These are phyloP conservation scores for Junonia oenone DNA, from an alignment of 2,888 invertebrate genomes.

Conservation along the genomic window DNA sequence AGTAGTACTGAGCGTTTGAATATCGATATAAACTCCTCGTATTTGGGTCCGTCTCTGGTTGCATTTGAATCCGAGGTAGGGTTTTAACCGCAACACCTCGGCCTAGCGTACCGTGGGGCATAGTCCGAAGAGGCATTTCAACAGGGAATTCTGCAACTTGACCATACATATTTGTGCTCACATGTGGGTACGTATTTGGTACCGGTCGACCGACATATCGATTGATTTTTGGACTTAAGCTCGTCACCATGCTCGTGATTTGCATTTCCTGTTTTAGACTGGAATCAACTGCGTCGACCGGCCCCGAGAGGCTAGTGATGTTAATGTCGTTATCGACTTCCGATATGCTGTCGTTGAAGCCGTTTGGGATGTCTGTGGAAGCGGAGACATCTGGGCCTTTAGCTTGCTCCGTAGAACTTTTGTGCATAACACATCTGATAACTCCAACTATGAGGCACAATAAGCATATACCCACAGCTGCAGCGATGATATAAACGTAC, in stretches of 20 bases:
- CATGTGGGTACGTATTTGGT: slow-evolving; percentile 72
- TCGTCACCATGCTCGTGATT: slow-evolving; percentile 57
- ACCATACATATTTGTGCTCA: slow-evolving; percentile 75
- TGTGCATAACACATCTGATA: slow-evolving; percentile 84
- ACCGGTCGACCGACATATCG: slow-evolving; percentile 71
- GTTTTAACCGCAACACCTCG: slow-evolving; percentile 71
- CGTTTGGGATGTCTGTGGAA: slow-evolving; percentile 88
- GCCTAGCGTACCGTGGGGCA: slow-evolving; percentile 70
- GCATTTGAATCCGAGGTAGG: slow-evolving; percentile 65
- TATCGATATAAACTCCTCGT: slow-evolving; percentile 83
- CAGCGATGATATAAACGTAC: slow-evolving; percentile 90
- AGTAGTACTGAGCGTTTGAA: slow-evolving; percentile 85
- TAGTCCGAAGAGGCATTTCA: slow-evolving; percentile 74
- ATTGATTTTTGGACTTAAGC: slow-evolving; percentile 69
- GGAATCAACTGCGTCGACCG: slow-evolving; percentile 76
- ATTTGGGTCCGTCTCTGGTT: slow-evolving; percentile 73
- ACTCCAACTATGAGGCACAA: slow-evolving; percentile 86
- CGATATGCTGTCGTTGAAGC: slow-evolving; percentile 92
- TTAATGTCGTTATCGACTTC: slow-evolving; percentile 90
- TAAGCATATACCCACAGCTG: slow-evolving; percentile 84
- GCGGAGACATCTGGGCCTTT: slow-evolving; percentile 85
- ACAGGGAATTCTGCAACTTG: slow-evolving; percentile 73
- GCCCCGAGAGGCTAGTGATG: slow-evolving; percentile 83
- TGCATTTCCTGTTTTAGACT: slow-evolving; percentile 68
- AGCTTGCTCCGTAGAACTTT: slow-evolving; percentile 81